Conservation (phyloP, 2,113 vertebrate genomes). For the Carettochelys insculpta region DNA sequence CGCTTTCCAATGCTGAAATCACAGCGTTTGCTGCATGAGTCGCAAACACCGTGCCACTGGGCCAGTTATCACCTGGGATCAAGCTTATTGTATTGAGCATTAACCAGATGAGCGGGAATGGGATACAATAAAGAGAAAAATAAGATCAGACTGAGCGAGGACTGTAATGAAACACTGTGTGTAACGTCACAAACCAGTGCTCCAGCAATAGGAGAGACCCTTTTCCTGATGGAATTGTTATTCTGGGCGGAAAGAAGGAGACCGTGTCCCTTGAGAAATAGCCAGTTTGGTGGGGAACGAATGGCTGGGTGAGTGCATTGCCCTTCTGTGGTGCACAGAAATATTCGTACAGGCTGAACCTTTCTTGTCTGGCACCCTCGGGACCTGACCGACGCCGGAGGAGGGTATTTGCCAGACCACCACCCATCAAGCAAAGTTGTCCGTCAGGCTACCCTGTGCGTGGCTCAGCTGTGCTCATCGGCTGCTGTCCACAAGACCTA, state of each 20-base stretch:
- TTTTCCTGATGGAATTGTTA: not conserved
- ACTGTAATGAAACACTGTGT: not conserved
- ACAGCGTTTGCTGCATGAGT: not conserved
- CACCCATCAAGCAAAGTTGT: too few species aligned
- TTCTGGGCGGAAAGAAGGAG: not conserved
- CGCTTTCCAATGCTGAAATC: constrained; percentile 15
- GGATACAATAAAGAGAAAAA: not conserved
- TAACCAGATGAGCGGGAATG: not conserved
- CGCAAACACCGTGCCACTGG: not conserved
- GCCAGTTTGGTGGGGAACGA: not conserved
- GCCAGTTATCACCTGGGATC: not conserved
- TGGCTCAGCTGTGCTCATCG: not conserved
- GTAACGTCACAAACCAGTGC: not conserved
- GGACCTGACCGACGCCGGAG: too few species aligned
- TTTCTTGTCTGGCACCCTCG: too few species aligned
- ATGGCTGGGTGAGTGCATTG: not conserved
- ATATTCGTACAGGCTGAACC: too few species aligned
- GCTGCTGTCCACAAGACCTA: not conserved
- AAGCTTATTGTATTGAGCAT: constrained; percentile 8
- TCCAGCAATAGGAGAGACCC: not conserved
- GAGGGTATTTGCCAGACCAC: too few species aligned
- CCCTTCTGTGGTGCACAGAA: not conserved
- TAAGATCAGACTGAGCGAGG: not conserved
- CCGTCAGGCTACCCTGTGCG: too few species aligned
- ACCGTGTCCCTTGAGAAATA: not conserved